Evolutionary conservation across 2,797 vertebrate genomes (phyloP), one percentile per base, ranked within the genome.

Genomic region (Anguilla marmorata): DNA sequence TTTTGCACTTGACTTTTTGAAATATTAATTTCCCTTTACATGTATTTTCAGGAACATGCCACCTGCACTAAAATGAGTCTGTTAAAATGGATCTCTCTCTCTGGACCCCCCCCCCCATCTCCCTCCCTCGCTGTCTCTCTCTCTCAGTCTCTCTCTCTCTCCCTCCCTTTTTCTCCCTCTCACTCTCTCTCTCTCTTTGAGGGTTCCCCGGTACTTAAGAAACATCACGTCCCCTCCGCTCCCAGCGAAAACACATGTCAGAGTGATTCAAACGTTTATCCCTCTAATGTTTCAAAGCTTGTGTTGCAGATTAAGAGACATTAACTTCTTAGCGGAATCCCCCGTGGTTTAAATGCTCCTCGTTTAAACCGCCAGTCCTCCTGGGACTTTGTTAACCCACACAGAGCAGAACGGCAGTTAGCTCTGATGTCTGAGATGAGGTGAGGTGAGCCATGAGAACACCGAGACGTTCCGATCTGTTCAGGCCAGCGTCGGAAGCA

Each of bases 281-380:
- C 45, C 21, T 50, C 45, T 48, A 30, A 82, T 82, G 79, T 50
- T 50, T n/a, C 45, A 9, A 50, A 50, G 33, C 74, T 79, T 45
- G 74, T 8, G 14, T 5, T 27, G 79, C 79, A 82, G 79, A 82
- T 50, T 82, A 82, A 82, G 41, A 48, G 45, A 50, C 79, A 50
- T 82, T 82, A 84, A 58, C 80, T n/a, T 84, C 80, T 33, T 8
- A 27, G n/a, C 60, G 30, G 33, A 21, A 84, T 72, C 48, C 30
- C 21, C 86, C 27, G 41, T 72, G 69, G 56, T 85, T 69, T 69
- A 45, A 56, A 52, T 37, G 33, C 79, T 21, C 74, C 33, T n/a
- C 80, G 72, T 84, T 87, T 84, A 72, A 69, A 63, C 19, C 41
- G 5, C 24, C 4, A 14, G 63, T 84, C 48, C 80, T 63, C 27